Evolutionary conservation across 53 echinoderm and acorn worm species (phyloP).

Genomic region (Hippasteria phrygiana): DNA sequence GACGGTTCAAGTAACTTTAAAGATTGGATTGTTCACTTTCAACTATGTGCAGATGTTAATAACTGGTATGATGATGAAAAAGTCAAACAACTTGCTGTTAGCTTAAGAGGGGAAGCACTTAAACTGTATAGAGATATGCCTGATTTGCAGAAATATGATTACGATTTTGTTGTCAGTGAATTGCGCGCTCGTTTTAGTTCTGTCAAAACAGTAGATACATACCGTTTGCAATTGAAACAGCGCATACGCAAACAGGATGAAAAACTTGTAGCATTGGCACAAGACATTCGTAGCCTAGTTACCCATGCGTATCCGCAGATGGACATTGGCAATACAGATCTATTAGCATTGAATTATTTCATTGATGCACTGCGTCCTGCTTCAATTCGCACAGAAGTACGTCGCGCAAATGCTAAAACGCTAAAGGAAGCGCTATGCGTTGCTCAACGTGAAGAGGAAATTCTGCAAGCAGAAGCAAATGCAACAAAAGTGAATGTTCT

Average conservation of each 20-base stretch:
- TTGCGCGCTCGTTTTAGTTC: not conserved
- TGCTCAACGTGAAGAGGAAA: slow-evolving; percentile 13
- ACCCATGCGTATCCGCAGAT: not conserved
- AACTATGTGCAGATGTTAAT: not conserved
- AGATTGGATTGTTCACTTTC: not conserved
- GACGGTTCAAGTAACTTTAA: not conserved
- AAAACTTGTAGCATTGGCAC: not conserved
- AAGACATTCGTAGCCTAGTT: not conserved
- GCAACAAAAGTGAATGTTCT: not conserved
- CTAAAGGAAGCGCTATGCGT: not conserved
- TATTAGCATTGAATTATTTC: not conserved
- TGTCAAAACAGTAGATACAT: not conserved
- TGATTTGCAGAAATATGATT: too few relatives aligned
- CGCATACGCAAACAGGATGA: not conserved
- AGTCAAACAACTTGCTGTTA: not conserved
- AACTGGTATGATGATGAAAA: not conserved
- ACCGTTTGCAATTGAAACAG: not conserved
- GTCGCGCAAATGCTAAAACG: not conserved
- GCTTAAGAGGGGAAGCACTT: not conserved
- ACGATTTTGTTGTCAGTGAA: not conserved
- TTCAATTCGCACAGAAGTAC: not conserved
- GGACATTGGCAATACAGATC: not conserved
- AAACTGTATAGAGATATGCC: too few relatives aligned
- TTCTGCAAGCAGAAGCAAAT: not conserved
- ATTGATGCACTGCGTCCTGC: not conserved